These are phyloP conservation scores for Sebastes melanostomus DNA, from an alignment of 2,797 vertebrate species.

Conservation along the genomic window DNA sequence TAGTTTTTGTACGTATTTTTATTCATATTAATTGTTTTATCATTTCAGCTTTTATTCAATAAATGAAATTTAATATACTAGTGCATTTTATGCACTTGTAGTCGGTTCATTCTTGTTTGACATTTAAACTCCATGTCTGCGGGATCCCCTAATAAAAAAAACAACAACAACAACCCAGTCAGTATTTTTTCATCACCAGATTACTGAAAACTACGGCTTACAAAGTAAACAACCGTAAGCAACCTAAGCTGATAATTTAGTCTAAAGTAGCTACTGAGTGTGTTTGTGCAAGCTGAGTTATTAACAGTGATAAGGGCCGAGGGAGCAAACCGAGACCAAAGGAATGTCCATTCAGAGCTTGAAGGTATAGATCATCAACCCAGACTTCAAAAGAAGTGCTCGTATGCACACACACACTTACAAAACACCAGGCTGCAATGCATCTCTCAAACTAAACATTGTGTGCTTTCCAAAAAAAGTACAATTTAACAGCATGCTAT, in stretches of 20 bases:
- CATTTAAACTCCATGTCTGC: not conserved
- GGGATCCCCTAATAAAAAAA: not conserved
- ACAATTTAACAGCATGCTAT: not conserved
- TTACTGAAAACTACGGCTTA: constrained; percentile 11
- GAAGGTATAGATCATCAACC: constrained; percentile 45
- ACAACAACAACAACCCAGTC: not conserved
- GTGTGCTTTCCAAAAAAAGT: not conserved
- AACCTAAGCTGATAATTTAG: constrained; percentile 35
- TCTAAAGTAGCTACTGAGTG: constrained; percentile 54
- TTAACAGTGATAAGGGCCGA: constrained; percentile 66
- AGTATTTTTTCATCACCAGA: not conserved
- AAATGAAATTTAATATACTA: not conserved
- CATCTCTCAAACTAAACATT: constrained; percentile 12
- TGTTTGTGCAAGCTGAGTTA: constrained; percentile 60
- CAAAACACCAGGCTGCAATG: constrained; percentile 4
- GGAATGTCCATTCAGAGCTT: constrained; percentile 55
- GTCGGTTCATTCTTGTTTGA: not conserved
- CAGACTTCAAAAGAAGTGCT: constrained; percentile 44
- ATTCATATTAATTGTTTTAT: not conserved
- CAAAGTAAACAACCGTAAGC: constrained; percentile 9
- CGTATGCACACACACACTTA: not conserved
- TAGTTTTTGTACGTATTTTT: not conserved
- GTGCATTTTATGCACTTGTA: not conserved
- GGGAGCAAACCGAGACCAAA: constrained; percentile 64
- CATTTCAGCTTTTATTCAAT: not conserved